Conservation (phyloP, 2,113 vertebrate species). For the Nibea albiflora region DNA sequence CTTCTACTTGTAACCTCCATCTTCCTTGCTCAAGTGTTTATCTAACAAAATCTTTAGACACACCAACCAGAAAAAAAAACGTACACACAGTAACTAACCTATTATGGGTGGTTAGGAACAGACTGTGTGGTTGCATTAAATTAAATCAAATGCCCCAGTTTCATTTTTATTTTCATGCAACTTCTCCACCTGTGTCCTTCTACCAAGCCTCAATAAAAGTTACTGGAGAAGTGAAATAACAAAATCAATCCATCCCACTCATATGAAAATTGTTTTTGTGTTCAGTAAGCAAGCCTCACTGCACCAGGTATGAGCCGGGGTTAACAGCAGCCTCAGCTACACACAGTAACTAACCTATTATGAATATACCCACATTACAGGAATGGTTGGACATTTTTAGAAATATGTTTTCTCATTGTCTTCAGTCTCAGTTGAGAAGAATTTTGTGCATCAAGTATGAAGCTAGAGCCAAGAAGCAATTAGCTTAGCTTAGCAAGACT, state of each 20-base stretch:
- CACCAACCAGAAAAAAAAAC: neutral
- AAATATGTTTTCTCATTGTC: neutral
- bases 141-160: neutral
- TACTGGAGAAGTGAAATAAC: neutral
- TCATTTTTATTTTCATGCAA: constrained; percentile 7
- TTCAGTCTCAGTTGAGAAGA: neutral
- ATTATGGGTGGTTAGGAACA: neutral
- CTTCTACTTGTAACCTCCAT: neutral
- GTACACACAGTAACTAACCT: neutral
- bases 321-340: constrained; percentile 13
- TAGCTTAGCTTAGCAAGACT: neutral
- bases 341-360: no score
- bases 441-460: neutral
- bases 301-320: neutral
- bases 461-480: neutral
- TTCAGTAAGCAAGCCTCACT: neutral
- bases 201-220: constrained; percentile 7
- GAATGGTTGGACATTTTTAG: neutral
- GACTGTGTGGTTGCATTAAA: constrained; percentile 7
- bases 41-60: neutral
- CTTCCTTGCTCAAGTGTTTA: neutral
- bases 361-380: neutral
- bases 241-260: neutral
- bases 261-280: constrained; percentile 11
- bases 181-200: neutral